Evolutionary conservation across 2,888 invertebrate genomes (phyloP).

Genomic region (Lapara coniferarum): DNA sequence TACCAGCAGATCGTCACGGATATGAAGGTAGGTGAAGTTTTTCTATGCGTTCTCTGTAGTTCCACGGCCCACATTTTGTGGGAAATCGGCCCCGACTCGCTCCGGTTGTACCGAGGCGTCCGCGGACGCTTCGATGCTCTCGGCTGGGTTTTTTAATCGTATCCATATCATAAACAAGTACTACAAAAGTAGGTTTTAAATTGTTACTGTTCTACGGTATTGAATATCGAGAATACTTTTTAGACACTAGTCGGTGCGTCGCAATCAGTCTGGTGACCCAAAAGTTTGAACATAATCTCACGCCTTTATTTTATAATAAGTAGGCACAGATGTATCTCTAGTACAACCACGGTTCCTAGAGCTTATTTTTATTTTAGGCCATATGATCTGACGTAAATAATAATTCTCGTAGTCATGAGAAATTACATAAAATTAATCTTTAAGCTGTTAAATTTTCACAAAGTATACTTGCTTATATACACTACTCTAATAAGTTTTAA

Average conservation of each 20-base stretch:
- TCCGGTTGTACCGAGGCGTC: constrained; percentile 45
- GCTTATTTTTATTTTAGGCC: no score
- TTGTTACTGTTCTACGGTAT: background rate
- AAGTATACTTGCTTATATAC: no score
- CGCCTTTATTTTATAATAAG: no score
- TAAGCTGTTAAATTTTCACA: no score
- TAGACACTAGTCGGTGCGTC: constrained; percentile 32
- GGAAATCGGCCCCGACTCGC: constrained; percentile 57
- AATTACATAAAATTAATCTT: no score
- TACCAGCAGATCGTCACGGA: constrained; percentile 98
- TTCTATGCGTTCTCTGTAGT: constrained; percentile 38
- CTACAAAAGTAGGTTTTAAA: background rate
- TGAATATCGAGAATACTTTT: background rate
- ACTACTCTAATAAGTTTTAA: no score
- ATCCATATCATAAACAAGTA: background rate
- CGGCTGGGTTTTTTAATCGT: background rate
- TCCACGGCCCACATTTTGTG: constrained; percentile 52
- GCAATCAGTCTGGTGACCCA: no score
- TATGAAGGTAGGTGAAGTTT: constrained; percentile 92
- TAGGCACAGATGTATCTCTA: no score
- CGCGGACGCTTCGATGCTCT: constrained; percentile 8
- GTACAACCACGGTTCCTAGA: no score
- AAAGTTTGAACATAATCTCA: no score
- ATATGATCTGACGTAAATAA: no score
- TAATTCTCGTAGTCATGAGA: no score